Base-by-base conservation (phyloP, 2,113 vertebrate genomes). In the Egretta garzetta region DNA sequence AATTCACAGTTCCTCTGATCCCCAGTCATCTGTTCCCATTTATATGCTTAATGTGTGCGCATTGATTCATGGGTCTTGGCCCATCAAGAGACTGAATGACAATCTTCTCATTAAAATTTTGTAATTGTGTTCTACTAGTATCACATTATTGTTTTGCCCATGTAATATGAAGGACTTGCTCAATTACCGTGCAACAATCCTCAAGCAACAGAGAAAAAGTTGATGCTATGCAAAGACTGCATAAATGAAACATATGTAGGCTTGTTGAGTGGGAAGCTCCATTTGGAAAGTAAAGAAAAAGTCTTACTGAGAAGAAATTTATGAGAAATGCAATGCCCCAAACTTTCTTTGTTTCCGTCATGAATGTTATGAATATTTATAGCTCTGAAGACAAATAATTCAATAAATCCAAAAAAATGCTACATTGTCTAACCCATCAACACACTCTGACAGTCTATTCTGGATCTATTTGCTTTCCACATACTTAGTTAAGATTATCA, bases 301-400 rank as follows among this genome's bases (percentile, higher is more conserved):
- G 4, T 83, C 28, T 74, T 47, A 55, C 7, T 41, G 86, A 80
- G 10, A 92, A 86, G 55, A 92, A 71, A 62, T 73, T 60, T 64
- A 75, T 72, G 84, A 82, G 58, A 91, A 87, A 85, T 66, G 11
- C 21, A 66, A 66, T 39, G 50, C 60, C 75, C 55, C 35, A 88
- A 80, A 83, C 63, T 76, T 97, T 49, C 64, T 86, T 75, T 55
- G 76, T 93, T 92, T 90, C 63, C 43, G 53, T 22, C 12, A 59
- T 86, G 49, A 37, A 59, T 58, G 32, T 60, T 92, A 90, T 94
- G 95, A 96, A 95, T 97, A 97, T 96, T 97, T 88, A 97, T 93
- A 92, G 50, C 39, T 84, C 53, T 77, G 45, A 88, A 94, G 71
- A 92, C 47, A 95, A 79, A 66, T 84, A 83, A 93, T 80, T 94